Conservation (phyloP, 2,113 vertebrate species). For the Rynchops niger region DNA sequence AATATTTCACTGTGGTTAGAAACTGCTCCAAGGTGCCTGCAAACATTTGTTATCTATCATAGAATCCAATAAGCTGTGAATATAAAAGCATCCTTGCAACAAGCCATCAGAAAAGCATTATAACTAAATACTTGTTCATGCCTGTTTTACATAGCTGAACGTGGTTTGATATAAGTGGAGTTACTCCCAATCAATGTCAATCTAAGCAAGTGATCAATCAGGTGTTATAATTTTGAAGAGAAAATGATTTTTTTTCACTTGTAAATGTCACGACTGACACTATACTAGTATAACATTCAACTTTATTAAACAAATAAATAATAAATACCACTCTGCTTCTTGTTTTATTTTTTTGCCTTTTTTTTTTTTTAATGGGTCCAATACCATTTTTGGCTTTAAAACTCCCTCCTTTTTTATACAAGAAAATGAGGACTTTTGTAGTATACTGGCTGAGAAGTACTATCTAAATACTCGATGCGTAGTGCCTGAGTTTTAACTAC, state of each 20-base stretch:
- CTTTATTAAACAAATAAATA: background rate
- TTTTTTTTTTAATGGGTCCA: background rate
- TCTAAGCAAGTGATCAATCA: background rate
- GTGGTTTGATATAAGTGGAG: background rate
- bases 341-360: background rate
- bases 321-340: background rate
- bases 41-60: background rate
- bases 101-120: background rate
- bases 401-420: rapidly evolving
- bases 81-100: background rate
- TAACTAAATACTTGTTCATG: background rate
- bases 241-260: background rate
- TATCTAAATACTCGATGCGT: background rate
- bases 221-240: background rate
- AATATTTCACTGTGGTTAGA: background rate
- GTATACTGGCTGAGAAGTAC: background rate
- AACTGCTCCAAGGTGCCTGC: background rate
- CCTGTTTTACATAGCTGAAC: background rate
- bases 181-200: background rate
- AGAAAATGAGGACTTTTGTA: background rate
- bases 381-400: background rate
- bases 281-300: background rate
- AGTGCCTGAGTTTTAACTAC: background rate
- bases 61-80: background rate
- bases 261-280: background rate